phyloP scores from a whole-genome alignment of 2,113 vertebrate genomes.

The Pterocles orientalis region DNA sequence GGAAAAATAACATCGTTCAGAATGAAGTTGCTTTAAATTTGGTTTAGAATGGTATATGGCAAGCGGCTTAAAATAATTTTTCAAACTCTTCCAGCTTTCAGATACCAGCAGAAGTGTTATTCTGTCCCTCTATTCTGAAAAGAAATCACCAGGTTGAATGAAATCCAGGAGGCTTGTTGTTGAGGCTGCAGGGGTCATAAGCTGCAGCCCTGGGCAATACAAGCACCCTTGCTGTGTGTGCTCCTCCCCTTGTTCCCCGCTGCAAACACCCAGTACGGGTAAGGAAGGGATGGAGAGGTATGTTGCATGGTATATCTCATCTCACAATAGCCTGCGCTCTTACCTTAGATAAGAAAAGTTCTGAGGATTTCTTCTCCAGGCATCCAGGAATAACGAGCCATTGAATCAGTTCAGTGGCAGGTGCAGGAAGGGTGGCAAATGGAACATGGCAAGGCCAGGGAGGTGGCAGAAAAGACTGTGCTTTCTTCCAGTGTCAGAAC shows the following conservation, averaged over 20 bases:
- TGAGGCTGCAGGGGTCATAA: neutral
- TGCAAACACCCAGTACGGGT: neutral
- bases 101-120: neutral
- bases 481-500: neutral
- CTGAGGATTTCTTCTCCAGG: neutral
- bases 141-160: neutral
- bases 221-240: accelerated
- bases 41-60: neutral
- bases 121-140: neutral
- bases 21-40: neutral
- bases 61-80: neutral
- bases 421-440: accelerated
- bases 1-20: neutral
- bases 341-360: neutral
- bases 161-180: neutral
- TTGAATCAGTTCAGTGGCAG: neutral
- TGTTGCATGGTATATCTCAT: neutral
- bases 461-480: neutral
- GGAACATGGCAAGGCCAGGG: accelerated
- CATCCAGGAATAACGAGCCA: neutral
- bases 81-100: neutral
- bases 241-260: neutral
- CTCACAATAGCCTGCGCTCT: neutral
- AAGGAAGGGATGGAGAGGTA: neutral
- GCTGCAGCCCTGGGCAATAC: accelerated